A percentile compares a stretch with the other conserved stretches of the same genome.
Evolutionary conservation across 2,797 vertebrate genomes (phyloP).

Genomic region (Pseudochaenichthys georgianus): DNA sequence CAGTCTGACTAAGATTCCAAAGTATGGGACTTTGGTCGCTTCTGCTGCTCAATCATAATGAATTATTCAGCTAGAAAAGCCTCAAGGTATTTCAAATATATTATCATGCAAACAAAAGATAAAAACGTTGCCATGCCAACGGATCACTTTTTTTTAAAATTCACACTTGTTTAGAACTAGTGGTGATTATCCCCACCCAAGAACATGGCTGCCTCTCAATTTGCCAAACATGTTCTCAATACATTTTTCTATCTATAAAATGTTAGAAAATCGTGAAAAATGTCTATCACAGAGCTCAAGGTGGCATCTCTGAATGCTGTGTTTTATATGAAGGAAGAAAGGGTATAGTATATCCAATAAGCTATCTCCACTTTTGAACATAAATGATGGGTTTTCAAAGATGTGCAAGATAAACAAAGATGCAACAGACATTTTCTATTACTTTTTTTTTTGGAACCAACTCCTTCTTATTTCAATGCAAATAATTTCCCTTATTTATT

Average conservation of each 20-base stretch:
- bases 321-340: background rate
- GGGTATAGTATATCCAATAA: no score
- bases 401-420: background rate
- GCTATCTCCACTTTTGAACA: no score
- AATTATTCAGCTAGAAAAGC: slow-evolving; percentile 14
- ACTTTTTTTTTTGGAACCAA: background rate
- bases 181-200: background rate
- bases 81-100: slow-evolving; percentile 20
- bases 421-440: background rate
- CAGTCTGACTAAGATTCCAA: slow-evolving; percentile 11
- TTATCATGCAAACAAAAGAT: background rate
- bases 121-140: background rate
- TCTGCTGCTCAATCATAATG: slow-evolving; percentile 8
- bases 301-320: background rate
- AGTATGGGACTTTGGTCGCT: background rate
- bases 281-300: background rate
- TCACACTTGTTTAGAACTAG: background rate
- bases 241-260: background rate
- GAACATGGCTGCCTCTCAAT: background rate
- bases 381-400: background rate
- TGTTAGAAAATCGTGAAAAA: background rate
- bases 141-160: background rate
- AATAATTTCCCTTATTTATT: background rate
- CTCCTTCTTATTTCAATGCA: background rate
- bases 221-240: background rate